These are phyloP conservation scores for Poecilia latipinna DNA, from an alignment of 2,113 vertebrate species.

Conservation along the genomic window DNA sequence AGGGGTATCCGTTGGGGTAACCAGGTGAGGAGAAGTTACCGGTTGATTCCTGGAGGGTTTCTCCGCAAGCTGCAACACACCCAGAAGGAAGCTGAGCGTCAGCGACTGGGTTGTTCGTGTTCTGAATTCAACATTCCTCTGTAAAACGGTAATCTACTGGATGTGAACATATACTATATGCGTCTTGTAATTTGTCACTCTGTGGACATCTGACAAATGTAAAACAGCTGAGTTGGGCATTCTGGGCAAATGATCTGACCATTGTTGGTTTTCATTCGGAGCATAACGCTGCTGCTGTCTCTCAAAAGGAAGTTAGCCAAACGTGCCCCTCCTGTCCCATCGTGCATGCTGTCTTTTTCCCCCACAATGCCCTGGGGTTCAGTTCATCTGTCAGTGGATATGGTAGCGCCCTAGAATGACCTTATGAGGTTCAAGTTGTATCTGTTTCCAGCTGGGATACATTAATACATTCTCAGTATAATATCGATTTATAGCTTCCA, in stretches of 20 bases:
- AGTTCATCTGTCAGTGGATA: conserved; percentile 73
- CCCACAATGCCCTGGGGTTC: conserved; percentile 70
- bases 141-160: conserved; percentile 9
- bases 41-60: conserved; percentile 93
- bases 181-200: too few species aligned
- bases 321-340: conserved; percentile 67
- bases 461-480: conserved; percentile 18
- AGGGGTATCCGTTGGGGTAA: conserved; percentile 98
- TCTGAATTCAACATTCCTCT: conserved; percentile 15
- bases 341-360: conserved; percentile 61
- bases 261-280: conserved; percentile 14
- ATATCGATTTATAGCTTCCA: neutral
- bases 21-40: conserved; percentile 97
- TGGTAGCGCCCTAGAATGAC: conserved; percentile 62
- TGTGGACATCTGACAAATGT: neutral
- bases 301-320: conserved; percentile 66
- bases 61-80: conserved; percentile 89
- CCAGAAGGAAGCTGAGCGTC: conserved; percentile 27
- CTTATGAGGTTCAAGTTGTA: conserved; percentile 49
- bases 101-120: neutral
- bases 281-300: conserved; percentile 20
- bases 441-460: conserved; percentile 54
- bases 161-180: neutral
- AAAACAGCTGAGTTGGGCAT: conserved; percentile 4
- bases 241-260: neutral